These are phyloP conservation scores for Sebastes flavidus DNA, from an alignment of 2,797 vertebrate species.

Conservation along the genomic window DNA sequence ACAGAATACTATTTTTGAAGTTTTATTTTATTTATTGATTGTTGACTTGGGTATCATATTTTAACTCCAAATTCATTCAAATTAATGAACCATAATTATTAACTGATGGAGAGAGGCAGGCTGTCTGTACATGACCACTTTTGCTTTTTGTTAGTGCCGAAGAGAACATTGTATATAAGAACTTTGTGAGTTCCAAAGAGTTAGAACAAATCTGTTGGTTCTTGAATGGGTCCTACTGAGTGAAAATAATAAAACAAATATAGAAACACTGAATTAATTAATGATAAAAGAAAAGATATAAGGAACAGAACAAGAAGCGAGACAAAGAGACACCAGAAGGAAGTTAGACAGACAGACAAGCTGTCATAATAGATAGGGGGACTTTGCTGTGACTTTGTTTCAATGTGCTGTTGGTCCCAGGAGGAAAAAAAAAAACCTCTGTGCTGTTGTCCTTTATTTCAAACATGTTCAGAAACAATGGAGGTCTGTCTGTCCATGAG, in stretches of 20 bases:
- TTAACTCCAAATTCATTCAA: too few relatives aligned
- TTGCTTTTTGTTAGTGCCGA: too few relatives aligned
- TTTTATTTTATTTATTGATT: background rate
- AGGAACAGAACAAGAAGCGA: background rate
- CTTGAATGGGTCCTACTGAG: background rate
- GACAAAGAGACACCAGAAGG: constrained; percentile 8
- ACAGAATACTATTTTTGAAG: background rate
- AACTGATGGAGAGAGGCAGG: too few relatives aligned
- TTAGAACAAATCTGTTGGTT: background rate
- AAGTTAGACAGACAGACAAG: constrained; percentile 1
- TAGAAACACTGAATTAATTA: background rate
- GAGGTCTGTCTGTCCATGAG: constrained; percentile 42
- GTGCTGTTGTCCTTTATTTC: constrained; percentile 55
- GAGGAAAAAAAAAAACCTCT: background rate
- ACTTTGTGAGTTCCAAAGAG: background rate
- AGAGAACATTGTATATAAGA: background rate
- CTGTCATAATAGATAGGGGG: constrained; percentile 6
- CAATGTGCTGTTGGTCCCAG: constrained; percentile 29
- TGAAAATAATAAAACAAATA: background rate
- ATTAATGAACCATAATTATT: too few relatives aligned
- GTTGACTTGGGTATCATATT: too few relatives aligned
- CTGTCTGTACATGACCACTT: too few relatives aligned
- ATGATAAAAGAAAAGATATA: background rate
- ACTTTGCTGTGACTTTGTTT: constrained; percentile 7
- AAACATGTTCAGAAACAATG: constrained; percentile 62